phyloP scores from a whole-genome alignment of 1,140 invertebrate genomes.

The Apis laboriosa region DNA sequence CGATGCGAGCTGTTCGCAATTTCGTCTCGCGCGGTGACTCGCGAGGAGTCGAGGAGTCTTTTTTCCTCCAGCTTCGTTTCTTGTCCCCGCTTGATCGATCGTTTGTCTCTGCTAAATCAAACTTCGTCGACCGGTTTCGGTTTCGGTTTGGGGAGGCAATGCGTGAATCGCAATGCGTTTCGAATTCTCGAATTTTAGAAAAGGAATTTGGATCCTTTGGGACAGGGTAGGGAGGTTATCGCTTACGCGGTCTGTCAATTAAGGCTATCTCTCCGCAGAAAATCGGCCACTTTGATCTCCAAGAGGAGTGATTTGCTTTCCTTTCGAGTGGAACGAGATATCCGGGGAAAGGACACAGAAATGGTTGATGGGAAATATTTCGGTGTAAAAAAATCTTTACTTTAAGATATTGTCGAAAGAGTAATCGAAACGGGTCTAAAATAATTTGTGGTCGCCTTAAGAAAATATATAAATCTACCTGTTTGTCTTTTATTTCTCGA shows the following conservation, averaged over 20 bases:
- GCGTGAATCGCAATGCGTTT: background rate
- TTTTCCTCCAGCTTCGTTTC: background rate
- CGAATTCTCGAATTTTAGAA: background rate
- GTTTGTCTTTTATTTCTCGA: conserved; percentile 6
- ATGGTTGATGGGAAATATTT: background rate
- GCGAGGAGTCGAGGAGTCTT: background rate
- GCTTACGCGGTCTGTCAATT: conserved; percentile 23
- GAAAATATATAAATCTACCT: background rate
- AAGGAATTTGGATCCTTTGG: conserved; percentile 4
- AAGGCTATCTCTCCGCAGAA: conserved; percentile 30
- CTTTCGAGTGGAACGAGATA: too few species aligned
- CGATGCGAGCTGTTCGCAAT: conserved; percentile 22
- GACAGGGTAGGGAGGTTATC: conserved; percentile 5
- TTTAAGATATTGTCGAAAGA: background rate
- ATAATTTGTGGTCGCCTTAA: background rate
- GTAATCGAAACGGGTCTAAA: conserved; percentile 24
- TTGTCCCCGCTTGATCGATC: conserved; percentile 19
- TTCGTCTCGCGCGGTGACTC: conserved; percentile 14
- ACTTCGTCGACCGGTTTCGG: background rate
- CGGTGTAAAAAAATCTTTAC: background rate
- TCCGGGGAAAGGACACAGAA: background rate
- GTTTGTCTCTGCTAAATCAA: conserved; percentile 17
- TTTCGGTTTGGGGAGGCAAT: background rate
- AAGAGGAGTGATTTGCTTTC: background rate
- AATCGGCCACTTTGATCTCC: conserved; percentile 28